Conservation (phyloP, 2,113 vertebrate species). For the Microcebus jonahi region DNA sequence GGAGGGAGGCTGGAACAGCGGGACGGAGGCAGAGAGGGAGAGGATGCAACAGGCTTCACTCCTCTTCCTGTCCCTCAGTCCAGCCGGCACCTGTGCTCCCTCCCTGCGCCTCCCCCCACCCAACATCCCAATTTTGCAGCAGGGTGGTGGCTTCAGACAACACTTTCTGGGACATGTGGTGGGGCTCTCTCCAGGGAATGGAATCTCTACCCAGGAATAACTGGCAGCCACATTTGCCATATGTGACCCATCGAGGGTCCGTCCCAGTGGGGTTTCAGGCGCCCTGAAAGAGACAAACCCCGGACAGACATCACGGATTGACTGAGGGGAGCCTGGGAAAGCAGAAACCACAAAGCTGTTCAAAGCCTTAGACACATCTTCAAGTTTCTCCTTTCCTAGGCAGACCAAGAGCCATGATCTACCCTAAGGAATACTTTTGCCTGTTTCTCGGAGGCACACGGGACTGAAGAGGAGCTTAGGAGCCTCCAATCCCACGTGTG, state of each 20-base stretch:
- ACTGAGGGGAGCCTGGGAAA: neutral
- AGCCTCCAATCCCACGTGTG: neutral
- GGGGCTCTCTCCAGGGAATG: neutral
- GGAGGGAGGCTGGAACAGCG: neutral
- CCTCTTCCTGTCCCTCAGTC: too few species aligned
- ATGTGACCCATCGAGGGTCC: neutral
- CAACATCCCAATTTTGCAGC: neutral
- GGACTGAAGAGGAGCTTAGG: neutral
- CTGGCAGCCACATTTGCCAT: neutral
- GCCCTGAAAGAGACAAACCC: neutral
- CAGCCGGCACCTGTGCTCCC: rapidly evolving
- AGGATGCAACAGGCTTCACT: neutral
- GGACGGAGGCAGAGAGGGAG: neutral
- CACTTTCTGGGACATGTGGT: neutral
- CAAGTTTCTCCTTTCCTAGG: neutral
- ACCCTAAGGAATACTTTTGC: neutral
- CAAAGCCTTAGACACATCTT: neutral
- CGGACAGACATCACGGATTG: too few species aligned
- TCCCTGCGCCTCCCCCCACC: too few species aligned
- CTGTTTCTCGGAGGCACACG: neutral
- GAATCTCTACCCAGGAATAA: neutral
- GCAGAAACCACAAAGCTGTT: neutral
- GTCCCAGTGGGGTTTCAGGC: neutral
- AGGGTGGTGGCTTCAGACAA: neutral
- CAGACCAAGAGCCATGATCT: neutral